These are phyloP conservation scores for Panorpa germanica DNA, from an alignment of 2,888 invertebrate species.

Conservation along the genomic window DNA sequence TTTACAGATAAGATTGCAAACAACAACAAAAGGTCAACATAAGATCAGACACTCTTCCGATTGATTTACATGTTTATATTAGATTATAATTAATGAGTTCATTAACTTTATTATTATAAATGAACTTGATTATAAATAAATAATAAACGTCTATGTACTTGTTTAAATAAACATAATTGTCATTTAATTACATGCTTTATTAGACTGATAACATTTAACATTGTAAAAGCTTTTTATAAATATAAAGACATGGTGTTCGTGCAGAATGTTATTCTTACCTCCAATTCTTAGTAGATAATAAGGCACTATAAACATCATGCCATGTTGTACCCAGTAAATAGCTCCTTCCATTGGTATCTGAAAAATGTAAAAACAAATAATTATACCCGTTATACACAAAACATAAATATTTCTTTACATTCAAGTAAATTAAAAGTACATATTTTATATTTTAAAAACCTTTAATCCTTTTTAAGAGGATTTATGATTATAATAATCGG, in stretches of 20 bases:
- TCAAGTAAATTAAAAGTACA: constrained; percentile 9
- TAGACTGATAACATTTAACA: background rate
- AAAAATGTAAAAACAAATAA: constrained; percentile 15
- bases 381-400: background rate
- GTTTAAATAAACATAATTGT: constrained; percentile 5
- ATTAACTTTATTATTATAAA: too few relatives aligned
- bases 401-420: background rate
- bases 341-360: constrained; percentile 85
- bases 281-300: constrained; percentile 75
- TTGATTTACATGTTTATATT: too few relatives aligned
- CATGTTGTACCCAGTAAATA: constrained; percentile 90
- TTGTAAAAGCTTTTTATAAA: constrained; percentile 1
- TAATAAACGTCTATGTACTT: constrained; percentile 8
- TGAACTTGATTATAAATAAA: too few relatives aligned
- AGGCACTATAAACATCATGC: constrained; percentile 86
- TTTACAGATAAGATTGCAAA: background rate
- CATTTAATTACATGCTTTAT: constrained; percentile 1
- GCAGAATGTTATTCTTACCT: constrained; percentile 36
- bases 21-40: background rate
- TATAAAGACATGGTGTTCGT: constrained; percentile 7
- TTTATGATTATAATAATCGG: too few relatives aligned
- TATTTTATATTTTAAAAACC: constrained; percentile 3
- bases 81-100: too few relatives aligned
- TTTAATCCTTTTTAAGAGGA: background rate
- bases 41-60: too few relatives aligned